A percentile compares a stretch with the other conserved stretches of the same genome.
phyloP scores from a whole-genome alignment of 2,797 vertebrate genomes.

The Clarias platycephalus region DNA sequence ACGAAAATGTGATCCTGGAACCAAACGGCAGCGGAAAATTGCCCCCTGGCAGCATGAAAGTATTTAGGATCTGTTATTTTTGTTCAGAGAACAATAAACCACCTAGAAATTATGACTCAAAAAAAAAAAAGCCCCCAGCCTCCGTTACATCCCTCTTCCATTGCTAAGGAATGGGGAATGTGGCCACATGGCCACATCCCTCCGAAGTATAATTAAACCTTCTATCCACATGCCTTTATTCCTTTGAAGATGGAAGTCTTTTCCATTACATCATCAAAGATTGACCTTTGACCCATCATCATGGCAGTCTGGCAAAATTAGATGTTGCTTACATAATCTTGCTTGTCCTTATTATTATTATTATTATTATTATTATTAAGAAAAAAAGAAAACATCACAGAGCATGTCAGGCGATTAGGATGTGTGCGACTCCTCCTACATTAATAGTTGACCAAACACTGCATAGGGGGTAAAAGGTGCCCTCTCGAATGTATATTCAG shows the following conservation, averaged over 20 bases:
- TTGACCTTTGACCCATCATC: constrained; percentile 50
- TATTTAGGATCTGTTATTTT: constrained; percentile 53
- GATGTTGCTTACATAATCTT: constrained; percentile 9
- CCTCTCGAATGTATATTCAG: constrained; percentile 40
- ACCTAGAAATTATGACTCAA: constrained; percentile 38
- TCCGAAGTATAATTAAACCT: constrained; percentile 46
- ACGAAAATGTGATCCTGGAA: constrained; percentile 50
- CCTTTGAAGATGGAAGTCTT: constrained; percentile 43
- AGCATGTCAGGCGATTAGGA: background rate
- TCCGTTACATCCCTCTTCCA: constrained; percentile 18
- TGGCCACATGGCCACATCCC: constrained; percentile 48
- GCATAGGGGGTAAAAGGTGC: constrained; percentile 22
- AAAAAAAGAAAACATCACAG: constrained; percentile 10
- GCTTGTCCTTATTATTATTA: background rate
- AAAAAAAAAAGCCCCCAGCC: constrained; percentile 31
- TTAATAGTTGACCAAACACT: constrained; percentile 30
- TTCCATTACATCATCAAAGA: constrained; percentile 59
- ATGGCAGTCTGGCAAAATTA: constrained; percentile 20
- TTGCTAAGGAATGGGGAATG: constrained; percentile 40
- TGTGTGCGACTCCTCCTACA: background rate
- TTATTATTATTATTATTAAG: too few species aligned
- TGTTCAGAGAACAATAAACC: constrained; percentile 54
- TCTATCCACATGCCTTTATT: constrained; percentile 51
- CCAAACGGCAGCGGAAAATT: constrained; percentile 45
- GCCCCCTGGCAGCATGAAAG: constrained; percentile 36